phyloP scores from a whole-genome alignment of 2,113 vertebrate genomes.

The Hucho hucho region DNA sequence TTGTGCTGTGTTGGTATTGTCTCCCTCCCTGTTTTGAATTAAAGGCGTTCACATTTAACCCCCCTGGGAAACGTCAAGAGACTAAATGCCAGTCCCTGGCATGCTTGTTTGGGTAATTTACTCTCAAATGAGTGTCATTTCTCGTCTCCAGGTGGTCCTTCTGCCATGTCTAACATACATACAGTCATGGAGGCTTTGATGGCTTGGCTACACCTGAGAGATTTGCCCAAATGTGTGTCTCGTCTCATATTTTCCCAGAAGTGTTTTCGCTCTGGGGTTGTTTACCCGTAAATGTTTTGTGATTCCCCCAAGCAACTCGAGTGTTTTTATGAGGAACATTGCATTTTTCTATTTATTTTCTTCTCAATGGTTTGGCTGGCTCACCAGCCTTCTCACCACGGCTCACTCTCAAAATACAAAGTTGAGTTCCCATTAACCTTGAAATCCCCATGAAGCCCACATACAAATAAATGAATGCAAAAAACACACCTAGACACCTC shows the following conservation, averaged over 20 bases:
- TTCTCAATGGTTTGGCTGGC: conserved; percentile 30
- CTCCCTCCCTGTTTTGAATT: conserved; percentile 53
- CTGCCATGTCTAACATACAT: conserved; percentile 53
- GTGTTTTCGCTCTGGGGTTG: conserved; percentile 65
- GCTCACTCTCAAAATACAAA: conserved; percentile 58
- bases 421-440: conserved; percentile 67
- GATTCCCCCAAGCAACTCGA: conserved; percentile 56
- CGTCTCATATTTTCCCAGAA: conserved; percentile 45
- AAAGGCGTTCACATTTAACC: conserved; percentile 44
- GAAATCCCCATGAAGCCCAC: conserved; percentile 62
- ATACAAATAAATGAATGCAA: conserved; percentile 55
- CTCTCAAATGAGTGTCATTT: conserved; percentile 63
- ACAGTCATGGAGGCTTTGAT: conserved; percentile 63
- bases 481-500: conserved; percentile 38
- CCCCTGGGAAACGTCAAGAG: conserved; percentile 61
- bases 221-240: conserved; percentile 69
- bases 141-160: conserved; percentile 73
- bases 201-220: conserved; percentile 74
- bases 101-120: conserved; percentile 73
- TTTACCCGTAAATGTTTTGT: conserved; percentile 69
- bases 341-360: conserved; percentile 30
- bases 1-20: conserved; percentile 41
- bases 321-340: conserved; percentile 28
- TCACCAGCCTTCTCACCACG: background rate
- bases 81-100: conserved; percentile 62